Percentiles rank a stretch among this genome's conserved stretches.
These are phyloP conservation scores for Threskiornis aethiopicus DNA, from an alignment of 2,797 vertebrate genomes.

Conservation along the genomic window DNA sequence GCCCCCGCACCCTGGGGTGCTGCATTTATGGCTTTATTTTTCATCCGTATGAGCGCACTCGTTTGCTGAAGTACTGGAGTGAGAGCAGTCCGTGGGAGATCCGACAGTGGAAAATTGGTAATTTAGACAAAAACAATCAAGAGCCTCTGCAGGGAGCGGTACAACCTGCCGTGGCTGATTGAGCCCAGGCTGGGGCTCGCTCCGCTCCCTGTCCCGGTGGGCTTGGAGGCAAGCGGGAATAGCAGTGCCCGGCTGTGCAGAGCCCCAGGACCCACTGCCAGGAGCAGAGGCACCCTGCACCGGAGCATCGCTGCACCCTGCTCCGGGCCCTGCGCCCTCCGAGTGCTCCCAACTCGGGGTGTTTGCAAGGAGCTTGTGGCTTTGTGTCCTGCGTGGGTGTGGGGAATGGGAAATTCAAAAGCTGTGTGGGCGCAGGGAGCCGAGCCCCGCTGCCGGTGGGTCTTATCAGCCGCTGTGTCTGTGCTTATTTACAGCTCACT, in stretches of 20 bases:
- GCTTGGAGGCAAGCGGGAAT: background rate
- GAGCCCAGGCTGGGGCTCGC: background rate
- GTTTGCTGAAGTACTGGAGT: background rate
- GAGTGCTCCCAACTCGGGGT: fast-evolving
- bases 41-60: background rate
- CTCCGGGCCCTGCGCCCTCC: background rate
- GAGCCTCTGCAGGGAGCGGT: background rate
- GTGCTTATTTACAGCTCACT: background rate
- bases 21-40: background rate
- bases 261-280: fast-evolving
- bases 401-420: background rate
- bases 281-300: background rate
- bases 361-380: background rate
- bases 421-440: background rate
- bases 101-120: fast-evolving
- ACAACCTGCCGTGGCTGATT: fast-evolving
- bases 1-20: background rate
- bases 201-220: fast-evolving
- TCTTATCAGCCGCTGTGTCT: background rate
- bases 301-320: background rate
- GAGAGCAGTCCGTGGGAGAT: background rate
- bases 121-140: background rate
- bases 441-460: fast-evolving
- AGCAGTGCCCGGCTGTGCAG: background rate
- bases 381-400: fast-evolving